Percentiles rank a stretch among this genome's conserved stretches.
Evolutionary conservation across 2,113 vertebrate genomes (phyloP).

Genomic region (Ariopsis seemanni): DNA sequence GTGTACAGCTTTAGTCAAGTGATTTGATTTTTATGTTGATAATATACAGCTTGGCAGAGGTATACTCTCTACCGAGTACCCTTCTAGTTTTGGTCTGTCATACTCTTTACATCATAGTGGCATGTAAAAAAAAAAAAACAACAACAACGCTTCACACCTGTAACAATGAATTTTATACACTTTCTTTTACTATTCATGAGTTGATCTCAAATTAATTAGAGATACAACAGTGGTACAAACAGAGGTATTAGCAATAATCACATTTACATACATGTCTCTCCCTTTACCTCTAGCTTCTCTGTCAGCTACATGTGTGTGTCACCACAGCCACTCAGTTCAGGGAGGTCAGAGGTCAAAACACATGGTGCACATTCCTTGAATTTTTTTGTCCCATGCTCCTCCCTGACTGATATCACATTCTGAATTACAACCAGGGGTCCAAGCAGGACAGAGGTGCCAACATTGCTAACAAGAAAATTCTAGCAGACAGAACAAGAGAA

Average conservation of each 20-base stretch:
- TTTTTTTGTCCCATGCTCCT: constrained; percentile 9
- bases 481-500: neutral
- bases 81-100: neutral
- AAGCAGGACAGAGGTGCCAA: neutral
- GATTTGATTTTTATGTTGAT: too few relatives aligned
- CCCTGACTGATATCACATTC: constrained; percentile 1
- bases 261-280: constrained; percentile 22
- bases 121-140: neutral
- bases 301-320: constrained; percentile 45
- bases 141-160: neutral
- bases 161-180: neutral
- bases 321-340: constrained; percentile 35
- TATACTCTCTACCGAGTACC: too few relatives aligned
- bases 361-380: constrained; percentile 4
- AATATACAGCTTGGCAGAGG: too few relatives aligned
- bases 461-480: neutral
- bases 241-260: constrained; percentile 27
- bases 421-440: constrained; percentile 1
- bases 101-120: neutral
- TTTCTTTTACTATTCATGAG: constrained; percentile 14
- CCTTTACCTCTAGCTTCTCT: constrained; percentile 36
- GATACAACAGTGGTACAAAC: constrained; percentile 32
- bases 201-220: constrained; percentile 10
- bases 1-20: too few relatives aligned
- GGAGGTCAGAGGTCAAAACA: constrained; percentile 22